Evolutionary conservation across 2,113 vertebrate genomes (phyloP), one percentile per base, ranked within the genome.

Genomic region (Rafetus swinhoei): DNA sequence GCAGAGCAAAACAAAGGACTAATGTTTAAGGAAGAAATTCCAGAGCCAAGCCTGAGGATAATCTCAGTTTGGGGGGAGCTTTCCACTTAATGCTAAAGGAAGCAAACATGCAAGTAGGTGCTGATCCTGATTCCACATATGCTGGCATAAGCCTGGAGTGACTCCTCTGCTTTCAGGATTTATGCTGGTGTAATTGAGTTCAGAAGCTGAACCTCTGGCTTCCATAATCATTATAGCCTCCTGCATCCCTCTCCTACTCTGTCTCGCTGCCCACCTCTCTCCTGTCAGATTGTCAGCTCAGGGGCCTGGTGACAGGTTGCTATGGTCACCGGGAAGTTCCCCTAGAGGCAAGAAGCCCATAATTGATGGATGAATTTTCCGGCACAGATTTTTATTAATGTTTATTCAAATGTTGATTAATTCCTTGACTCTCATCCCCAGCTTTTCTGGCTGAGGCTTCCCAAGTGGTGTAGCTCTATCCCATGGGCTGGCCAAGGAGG

Each of bases 241-340:
- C 56, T 15, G 86, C 77, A 32, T n/a, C 79, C 80, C 57, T 11
- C 0, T 9, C 85, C 27, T 69, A 79, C 12, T 53, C 52, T 79
- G 79, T 55, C 19, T 72, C 59, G 29, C 56, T 81, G 59, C 74
- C 93, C 87, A 74, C 45, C 85, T 56, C 57, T 72, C 29, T 93
- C 57, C 87, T 72, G 0, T 93, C 95, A 88, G 72, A 69, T 69
- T 76, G 53, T 55, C 80, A 1, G 45, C 59, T 88, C 89, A 18
- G 81, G 86, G 96, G 94, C 81, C 97, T 93, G 93, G 93, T 0
- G 2, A 53, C 90, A 82, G 60, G 96, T 97, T 97, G 96, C 97
- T 97, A 97, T 96, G 97, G 97, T 32, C 97, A 97, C 97, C 88
- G 29, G 85, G 96, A 97, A 95, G 94, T 82, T 97, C 95, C 77